phyloP scores from a whole-genome alignment of 1,140 invertebrate genomes.

The Anoplolepis gracilipes region DNA sequence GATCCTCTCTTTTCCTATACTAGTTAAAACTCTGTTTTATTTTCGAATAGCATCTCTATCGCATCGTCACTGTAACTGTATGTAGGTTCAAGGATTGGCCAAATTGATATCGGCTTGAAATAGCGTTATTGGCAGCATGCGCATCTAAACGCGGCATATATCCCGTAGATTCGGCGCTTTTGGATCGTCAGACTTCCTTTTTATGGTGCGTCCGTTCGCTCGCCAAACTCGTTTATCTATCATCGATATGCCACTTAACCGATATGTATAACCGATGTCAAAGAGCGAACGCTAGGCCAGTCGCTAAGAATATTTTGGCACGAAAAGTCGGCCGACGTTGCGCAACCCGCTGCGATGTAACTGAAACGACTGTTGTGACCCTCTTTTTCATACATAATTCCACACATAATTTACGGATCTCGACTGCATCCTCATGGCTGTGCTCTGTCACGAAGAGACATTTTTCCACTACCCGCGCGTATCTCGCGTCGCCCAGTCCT shows the following conservation, averaged over 20 bases:
- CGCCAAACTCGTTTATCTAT: slow-evolving; percentile 59
- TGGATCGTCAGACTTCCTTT: slow-evolving; percentile 50
- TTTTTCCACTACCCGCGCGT: slow-evolving; percentile 39
- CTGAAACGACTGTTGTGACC: slow-evolving; percentile 11
- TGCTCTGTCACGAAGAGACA: slow-evolving; percentile 24
- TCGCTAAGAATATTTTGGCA: slow-evolving; percentile 19
- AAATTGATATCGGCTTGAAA: slow-evolving; percentile 55
- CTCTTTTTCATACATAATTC: slow-evolving; percentile 73
- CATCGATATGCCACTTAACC: slow-evolving; percentile 23
- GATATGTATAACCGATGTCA: slow-evolving; percentile 29
- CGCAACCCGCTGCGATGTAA: slow-evolving; percentile 23
- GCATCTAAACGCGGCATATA: slow-evolving; percentile 27
- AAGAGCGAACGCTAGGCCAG: neutral
- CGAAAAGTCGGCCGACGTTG: slow-evolving; percentile 47
- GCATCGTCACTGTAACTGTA: slow-evolving; percentile 19
- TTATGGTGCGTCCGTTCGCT: slow-evolving; percentile 30
- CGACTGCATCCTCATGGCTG: neutral
- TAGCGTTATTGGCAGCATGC: slow-evolving; percentile 47
- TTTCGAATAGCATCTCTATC: slow-evolving; percentile 16
- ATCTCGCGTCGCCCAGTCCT: slow-evolving; percentile 3
- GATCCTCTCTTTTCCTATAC: neutral
- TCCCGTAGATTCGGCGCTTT: slow-evolving; percentile 37
- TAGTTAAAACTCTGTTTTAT: slow-evolving; percentile 52
- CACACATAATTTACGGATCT: slow-evolving; percentile 65
- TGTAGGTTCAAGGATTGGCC: slow-evolving; percentile 18